These are phyloP conservation scores for Hippolais icterina DNA, from an alignment of 2,113 vertebrate genomes.

Conservation along the genomic window DNA sequence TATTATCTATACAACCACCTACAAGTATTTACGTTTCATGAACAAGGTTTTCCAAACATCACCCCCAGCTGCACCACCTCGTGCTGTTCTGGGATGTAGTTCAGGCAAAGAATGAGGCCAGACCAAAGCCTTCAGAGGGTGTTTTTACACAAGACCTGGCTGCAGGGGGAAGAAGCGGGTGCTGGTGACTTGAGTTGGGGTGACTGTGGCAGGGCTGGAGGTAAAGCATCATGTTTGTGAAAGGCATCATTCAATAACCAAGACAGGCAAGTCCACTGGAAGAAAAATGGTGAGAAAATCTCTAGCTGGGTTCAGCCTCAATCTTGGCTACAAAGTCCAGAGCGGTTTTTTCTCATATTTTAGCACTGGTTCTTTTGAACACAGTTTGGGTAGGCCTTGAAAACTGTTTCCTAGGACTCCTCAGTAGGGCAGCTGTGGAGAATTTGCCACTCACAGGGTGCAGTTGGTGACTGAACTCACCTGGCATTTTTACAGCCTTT, in stretches of 20 bases:
- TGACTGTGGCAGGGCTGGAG: background rate
- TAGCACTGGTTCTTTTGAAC: background rate
- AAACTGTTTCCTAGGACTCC: background rate
- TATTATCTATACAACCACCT: constrained; percentile 35
- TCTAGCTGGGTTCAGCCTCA: rapidly evolving
- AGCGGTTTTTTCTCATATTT: background rate
- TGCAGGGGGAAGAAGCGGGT: background rate
- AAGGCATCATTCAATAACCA: background rate
- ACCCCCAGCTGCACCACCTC: background rate
- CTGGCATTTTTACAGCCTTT: background rate
- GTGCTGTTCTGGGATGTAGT: background rate
- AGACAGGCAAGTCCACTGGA: background rate
- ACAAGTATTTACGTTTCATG: constrained; percentile 36
- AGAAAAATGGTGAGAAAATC: background rate
- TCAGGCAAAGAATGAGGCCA: background rate
- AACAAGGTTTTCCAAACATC: background rate
- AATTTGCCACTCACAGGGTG: rapidly evolving
- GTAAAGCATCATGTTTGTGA: background rate
- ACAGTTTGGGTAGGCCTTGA: background rate
- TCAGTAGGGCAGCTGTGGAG: background rate
- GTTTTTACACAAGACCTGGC: background rate
- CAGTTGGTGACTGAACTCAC: background rate
- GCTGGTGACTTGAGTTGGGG: background rate
- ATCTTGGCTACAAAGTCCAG: background rate
- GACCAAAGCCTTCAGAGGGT: background rate